Conservation (phyloP, 1,140 invertebrate genomes). For the Callitettix versicolor region DNA sequence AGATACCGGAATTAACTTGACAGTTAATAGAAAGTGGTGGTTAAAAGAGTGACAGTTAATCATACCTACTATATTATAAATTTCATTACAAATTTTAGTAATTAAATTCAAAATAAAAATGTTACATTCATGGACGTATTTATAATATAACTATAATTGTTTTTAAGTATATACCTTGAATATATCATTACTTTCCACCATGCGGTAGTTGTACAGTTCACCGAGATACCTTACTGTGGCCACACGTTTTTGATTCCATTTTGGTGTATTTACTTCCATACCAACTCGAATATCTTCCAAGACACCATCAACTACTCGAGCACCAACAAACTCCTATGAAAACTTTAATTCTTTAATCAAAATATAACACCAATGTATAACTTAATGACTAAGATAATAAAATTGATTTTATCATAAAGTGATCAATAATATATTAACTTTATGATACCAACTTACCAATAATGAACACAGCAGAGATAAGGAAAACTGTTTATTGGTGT, state of each 20-base stretch:
- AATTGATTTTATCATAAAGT: too few relatives aligned
- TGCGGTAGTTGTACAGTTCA: constrained; percentile 92
- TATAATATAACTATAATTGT: too few relatives aligned
- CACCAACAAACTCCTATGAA: constrained; percentile 77
- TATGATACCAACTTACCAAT: too few relatives aligned
- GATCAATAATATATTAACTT: too few relatives aligned
- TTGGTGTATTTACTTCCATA: constrained; percentile 84
- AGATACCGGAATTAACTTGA: too few relatives aligned
- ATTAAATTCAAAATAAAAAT: not conserved
- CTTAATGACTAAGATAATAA: too few relatives aligned
- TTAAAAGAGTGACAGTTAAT: too few relatives aligned
- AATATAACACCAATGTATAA: not conserved
- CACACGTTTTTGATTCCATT: constrained; percentile 86
- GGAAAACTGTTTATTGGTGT: too few relatives aligned
- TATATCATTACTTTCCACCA: constrained; percentile 86
- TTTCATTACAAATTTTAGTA: not conserved
- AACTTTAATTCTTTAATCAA: constrained; percentile 42
- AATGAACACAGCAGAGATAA: too few relatives aligned
- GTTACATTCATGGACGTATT: not conserved
- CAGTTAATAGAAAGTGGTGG: too few relatives aligned
- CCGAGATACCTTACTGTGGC: constrained; percentile 88
- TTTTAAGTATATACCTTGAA: constrained; percentile 61
- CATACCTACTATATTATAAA: not conserved
- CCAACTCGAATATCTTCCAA: constrained; percentile 90
- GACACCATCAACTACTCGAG: constrained; percentile 86